Conservation (phyloP, 1,140 invertebrate genomes). For the Drosophila biarmipes region DNA sequence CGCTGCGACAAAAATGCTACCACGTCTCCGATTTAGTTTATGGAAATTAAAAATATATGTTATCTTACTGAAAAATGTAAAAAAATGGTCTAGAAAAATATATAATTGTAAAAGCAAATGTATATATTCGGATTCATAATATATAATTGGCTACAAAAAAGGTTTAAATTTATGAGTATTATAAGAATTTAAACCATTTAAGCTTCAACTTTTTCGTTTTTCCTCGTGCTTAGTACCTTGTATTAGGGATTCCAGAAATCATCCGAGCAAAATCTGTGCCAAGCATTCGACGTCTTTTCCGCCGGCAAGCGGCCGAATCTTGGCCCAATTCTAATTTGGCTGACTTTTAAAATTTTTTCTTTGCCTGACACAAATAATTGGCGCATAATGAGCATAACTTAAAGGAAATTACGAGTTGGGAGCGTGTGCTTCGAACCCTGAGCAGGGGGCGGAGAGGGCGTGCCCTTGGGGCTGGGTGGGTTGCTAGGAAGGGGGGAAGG, state of each 20-base stretch:
- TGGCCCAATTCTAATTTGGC: conserved; percentile 58
- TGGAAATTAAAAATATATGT: neutral
- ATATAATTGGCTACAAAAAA: no score
- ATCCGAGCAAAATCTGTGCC: conserved; percentile 50
- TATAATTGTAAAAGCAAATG: neutral
- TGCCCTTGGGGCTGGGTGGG: conserved; percentile 41
- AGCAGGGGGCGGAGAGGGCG: conserved; percentile 14
- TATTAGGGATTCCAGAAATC: conserved; percentile 17
- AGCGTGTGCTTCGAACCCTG: conserved; percentile 61
- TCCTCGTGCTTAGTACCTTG: neutral
- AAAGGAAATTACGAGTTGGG: conserved; percentile 67
- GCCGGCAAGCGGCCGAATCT: conserved; percentile 14
- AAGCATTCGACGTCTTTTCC: conserved; percentile 25
- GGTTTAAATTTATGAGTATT: no score
- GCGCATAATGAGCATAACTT: conserved; percentile 79
- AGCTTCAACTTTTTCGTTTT: neutral
- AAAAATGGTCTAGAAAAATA: no score
- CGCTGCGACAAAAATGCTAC: neutral
- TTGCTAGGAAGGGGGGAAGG: neutral
- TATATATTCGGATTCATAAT: no score
- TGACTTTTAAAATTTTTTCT: conserved; percentile 14
- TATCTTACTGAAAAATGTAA: neutral
- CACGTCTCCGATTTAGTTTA: neutral
- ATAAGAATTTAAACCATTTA: neutral
- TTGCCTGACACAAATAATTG: conserved; percentile 75